phyloP scores from a whole-genome alignment of 2,113 vertebrate genomes.

The Cebus imitator region DNA sequence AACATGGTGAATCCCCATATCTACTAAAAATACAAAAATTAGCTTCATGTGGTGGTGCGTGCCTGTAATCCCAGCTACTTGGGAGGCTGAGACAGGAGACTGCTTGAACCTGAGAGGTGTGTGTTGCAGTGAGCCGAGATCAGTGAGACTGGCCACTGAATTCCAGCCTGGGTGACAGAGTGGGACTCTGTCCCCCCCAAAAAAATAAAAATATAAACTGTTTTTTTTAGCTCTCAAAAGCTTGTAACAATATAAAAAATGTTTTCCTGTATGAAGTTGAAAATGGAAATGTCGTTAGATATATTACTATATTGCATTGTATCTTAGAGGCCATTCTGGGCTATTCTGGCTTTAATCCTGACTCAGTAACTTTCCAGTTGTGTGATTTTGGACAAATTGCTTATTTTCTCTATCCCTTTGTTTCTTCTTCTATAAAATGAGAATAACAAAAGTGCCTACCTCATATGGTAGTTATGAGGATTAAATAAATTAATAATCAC shows the following conservation, averaged over 20 bases:
- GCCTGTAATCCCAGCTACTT: no score
- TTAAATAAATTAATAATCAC: not conserved
- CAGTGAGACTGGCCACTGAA: no score
- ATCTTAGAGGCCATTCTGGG: not conserved
- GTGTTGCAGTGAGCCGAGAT: no score
- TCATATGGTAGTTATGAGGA: not conserved
- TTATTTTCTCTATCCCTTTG: not conserved
- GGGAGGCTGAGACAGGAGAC: no score
- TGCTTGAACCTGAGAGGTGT: no score
- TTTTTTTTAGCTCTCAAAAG: no score
- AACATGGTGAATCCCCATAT: no score
- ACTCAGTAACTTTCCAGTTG: not conserved
- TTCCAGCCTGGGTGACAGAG: no score
- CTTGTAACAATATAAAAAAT: no score
- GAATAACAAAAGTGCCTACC: not conserved
- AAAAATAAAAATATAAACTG: no score
- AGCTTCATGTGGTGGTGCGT: fast-evolving
- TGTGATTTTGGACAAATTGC: not conserved
- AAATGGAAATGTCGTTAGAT: not conserved
- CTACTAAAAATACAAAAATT: no score
- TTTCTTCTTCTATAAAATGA: not conserved
- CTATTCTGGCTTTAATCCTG: not conserved
- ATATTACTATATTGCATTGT: not conserved
- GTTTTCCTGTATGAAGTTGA: not conserved
- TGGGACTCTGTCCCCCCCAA: no score